Base-by-base conservation (phyloP, 1,140 invertebrate species). In the Chrysoperla carnea region DNA sequence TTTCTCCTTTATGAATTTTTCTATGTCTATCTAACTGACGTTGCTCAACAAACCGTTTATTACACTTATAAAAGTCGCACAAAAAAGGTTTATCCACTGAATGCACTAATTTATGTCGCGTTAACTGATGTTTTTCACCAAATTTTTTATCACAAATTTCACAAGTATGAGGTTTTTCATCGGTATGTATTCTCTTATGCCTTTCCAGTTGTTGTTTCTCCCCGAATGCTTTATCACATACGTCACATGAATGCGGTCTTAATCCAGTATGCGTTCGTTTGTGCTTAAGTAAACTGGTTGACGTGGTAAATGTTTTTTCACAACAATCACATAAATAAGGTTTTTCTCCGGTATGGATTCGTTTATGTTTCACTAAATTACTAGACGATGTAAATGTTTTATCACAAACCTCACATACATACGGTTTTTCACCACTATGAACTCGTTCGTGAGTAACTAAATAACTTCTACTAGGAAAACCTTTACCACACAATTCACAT, bases 181-280 rank as follows among this genome's bases (percentile, higher is more conserved):
- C 17, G 2, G 17, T 23, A 23, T 23, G 17, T 3, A 23, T 23
- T 47, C 49, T 51, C 11, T 45, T 51, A 41, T 51, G 50, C 41
- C 48, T 49, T 6, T 51, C 44, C n/a, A 51, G 23, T 42, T 51
- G 46, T 42, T 49, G 48, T 23, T 39, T 28, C 0, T 48, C 49
- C 12, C 48, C 49, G 35, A 51, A 51, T 5, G 50, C 48, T 46
- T 51, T 51, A 8, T 48, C 39, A 44, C 50, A 51, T 13, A 51
- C 29, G 1, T 39, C 38, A 39, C 50, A 51, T 8, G 42, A 40
- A 28, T 53, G 60, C 0, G 56, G 55, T 39, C 56, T 53, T 17
- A 51, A 48, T 2, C 51, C 54, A 7, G 64, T 65, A 46, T 67
- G 66, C 33, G 63, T 66, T 28, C 64, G 52, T 45, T 66, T 59